Conservation (phyloP, 2,797 vertebrate species). For the Phalloptychus januarius region DNA sequence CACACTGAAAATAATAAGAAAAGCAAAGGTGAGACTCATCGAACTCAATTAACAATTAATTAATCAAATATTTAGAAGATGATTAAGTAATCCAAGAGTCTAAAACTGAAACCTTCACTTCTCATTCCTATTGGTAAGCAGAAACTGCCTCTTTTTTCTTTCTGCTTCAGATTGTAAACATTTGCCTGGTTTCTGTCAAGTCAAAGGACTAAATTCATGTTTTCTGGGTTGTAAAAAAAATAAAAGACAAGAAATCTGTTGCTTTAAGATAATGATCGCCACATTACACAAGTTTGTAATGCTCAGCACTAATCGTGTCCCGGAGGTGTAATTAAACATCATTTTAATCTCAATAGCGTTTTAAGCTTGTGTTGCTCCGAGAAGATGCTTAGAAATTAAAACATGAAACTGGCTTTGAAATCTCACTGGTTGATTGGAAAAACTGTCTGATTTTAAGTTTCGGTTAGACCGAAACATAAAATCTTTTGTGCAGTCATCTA, state of each 20-base stretch:
- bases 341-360: neutral
- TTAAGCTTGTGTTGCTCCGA: neutral
- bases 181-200: neutral
- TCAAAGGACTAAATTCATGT: neutral
- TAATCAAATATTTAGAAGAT: neutral
- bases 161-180: neutral
- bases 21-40: constrained; percentile 7
- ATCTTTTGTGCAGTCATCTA: neutral
- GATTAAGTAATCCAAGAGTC: neutral
- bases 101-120: neutral
- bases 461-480: no score
- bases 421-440: neutral
- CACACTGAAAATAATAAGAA: neutral
- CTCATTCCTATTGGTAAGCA: neutral
- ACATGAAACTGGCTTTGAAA: neutral
- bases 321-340: constrained; percentile 15
- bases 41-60: neutral
- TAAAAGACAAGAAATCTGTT: constrained; percentile 1
- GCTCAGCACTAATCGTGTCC: constrained; percentile 9
- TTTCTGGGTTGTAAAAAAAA: neutral
- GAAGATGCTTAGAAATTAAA: neutral
- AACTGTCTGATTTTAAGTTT: neutral
- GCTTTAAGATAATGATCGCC: neutral
- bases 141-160: neutral
- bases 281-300: constrained; percentile 6